These are phyloP conservation scores for Scatophagus argus DNA, from an alignment of 2,113 vertebrate genomes.

Conservation along the genomic window DNA sequence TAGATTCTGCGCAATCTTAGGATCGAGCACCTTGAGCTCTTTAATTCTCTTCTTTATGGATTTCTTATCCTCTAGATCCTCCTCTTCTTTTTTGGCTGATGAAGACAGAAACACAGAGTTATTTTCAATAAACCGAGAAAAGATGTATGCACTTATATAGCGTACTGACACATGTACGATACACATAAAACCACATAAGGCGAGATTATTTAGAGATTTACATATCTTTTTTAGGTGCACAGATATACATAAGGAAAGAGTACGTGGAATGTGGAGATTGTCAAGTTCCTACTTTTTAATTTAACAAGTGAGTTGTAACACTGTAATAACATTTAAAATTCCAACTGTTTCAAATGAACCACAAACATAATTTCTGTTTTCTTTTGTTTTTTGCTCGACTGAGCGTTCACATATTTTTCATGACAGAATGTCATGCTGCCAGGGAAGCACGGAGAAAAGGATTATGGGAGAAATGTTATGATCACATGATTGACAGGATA, in stretches of 20 bases:
- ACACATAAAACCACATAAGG: neutral
- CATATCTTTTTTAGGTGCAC: neutral
- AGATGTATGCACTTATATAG: neutral
- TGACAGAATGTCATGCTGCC: conserved; percentile 55
- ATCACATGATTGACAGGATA: conserved; percentile 48
- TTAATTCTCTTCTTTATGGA: conserved; percentile 94
- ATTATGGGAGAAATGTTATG: conserved; percentile 66
- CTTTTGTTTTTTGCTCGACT: too few relatives aligned
- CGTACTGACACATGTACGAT: conserved; percentile 20
- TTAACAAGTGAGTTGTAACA: neutral
- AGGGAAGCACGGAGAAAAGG: conserved; percentile 63
- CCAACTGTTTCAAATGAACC: conserved; percentile 2
- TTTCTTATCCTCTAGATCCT: conserved; percentile 91
- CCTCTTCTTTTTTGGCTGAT: conserved; percentile 90
- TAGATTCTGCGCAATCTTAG: conserved; percentile 97
- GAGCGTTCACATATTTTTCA: conserved; percentile 28
- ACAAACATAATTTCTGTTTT: neutral
- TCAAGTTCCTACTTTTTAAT: neutral
- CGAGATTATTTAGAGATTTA: conserved; percentile 28
- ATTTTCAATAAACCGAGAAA: conserved; percentile 23
- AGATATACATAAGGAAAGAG: neutral
- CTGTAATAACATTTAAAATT: neutral
- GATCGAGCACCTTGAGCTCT: conserved; percentile 95
- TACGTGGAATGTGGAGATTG: neutral
- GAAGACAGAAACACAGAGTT: conserved; percentile 54